Base-by-base conservation (phyloP, 2,888 invertebrate genomes). In the Gymnoscelis rufifasciata region DNA sequence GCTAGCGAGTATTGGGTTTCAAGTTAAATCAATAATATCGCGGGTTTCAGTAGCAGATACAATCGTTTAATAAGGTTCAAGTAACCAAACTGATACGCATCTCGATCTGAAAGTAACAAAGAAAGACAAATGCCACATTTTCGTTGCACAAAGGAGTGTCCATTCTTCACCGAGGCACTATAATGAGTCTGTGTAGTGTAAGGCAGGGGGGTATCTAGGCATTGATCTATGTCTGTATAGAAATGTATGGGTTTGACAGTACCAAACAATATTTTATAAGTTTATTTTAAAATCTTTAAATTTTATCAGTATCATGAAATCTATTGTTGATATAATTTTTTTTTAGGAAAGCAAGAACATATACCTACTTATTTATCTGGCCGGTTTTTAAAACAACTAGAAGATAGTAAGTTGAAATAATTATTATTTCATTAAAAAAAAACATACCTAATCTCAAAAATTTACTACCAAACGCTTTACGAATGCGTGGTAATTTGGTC, bases 121-220 rank as follows among this genome's bases (percentile, higher is more conserved):
- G 78, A 78, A 72, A 82, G 81, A 83, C 77, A 75, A 83, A 82
- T 81, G 71, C 69, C 67, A 66, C 71, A 69, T 71, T 74, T 78
- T 76, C 72, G 68, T 70, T 60, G 60, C 64, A 78, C 75, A 79
- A 82, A 78, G 75, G 69, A 74, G 72, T 76, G 74, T 78, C 80
- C 77, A 78, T 82, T 83, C 82, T 82, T 82, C 69, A 74, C 66
- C 55, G 61, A 60, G 47, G 63, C 53, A 64, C 61, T 65, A 73
- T 81, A 83, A 78, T 79, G 77, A 82, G 69, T 80, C 74, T 76
- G 68, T 76, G 77, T 74, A 66, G 66, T 61, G 42, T 63, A 57
- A 56, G 30, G 12, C 54, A 52, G 48, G 27, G 41, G 4, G 13
- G 50, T 39, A 43, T 64, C 62, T 66, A 61, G 57, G 57, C 60